Percentiles rank a stretch among this genome's conserved stretches.
Evolutionary conservation across 2,888 invertebrate species (phyloP).

Genomic region (Agrotis ipsilon): DNA sequence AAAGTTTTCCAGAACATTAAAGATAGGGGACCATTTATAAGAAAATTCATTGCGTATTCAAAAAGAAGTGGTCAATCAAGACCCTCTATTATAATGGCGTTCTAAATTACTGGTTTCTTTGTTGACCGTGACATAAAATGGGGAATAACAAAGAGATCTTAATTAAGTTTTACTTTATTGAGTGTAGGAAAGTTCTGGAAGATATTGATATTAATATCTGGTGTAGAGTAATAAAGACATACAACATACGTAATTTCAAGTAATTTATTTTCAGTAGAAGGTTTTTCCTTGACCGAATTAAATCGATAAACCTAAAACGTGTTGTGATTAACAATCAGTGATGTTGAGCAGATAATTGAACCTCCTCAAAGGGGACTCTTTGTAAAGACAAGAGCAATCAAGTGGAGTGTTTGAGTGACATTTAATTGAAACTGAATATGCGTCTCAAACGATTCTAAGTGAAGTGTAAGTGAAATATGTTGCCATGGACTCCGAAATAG

Average conservation of each 20-base stretch:
- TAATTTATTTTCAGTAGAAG: conserved; percentile 41
- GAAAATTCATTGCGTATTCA: conserved; percentile 46
- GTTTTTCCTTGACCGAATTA: conserved; percentile 23
- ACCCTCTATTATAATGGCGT: conserved; percentile 35
- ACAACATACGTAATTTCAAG: conserved; percentile 18
- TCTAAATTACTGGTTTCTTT: conserved; percentile 40
- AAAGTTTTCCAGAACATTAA: conserved; percentile 37
- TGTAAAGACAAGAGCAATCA: conserved; percentile 13
- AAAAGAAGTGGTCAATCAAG: conserved; percentile 43
- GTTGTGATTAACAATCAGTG: conserved; percentile 17
- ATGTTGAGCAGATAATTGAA: conserved; percentile 19
- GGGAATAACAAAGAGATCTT: conserved; percentile 47
- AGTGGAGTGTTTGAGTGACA: conserved; percentile 16
- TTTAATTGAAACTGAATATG: conserved; percentile 22
- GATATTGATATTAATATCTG: conserved; percentile 47
- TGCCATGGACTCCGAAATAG: conserved; percentile 85
- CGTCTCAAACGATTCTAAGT: conserved; percentile 33
- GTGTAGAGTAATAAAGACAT: conserved; percentile 27
- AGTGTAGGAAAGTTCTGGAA: conserved; percentile 19
- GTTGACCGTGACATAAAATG: conserved; percentile 45
- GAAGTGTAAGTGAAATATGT: conserved; percentile 66
- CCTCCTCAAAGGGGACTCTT: background rate
- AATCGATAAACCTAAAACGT: conserved; percentile 19
- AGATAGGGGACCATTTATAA: conserved; percentile 16
- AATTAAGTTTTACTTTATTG: conserved; percentile 42